Percentiles rank a stretch among this genome's conserved stretches.
Evolutionary conservation across 2,888 invertebrate species (phyloP).

Genomic region (Dynastes hyllus): DNA sequence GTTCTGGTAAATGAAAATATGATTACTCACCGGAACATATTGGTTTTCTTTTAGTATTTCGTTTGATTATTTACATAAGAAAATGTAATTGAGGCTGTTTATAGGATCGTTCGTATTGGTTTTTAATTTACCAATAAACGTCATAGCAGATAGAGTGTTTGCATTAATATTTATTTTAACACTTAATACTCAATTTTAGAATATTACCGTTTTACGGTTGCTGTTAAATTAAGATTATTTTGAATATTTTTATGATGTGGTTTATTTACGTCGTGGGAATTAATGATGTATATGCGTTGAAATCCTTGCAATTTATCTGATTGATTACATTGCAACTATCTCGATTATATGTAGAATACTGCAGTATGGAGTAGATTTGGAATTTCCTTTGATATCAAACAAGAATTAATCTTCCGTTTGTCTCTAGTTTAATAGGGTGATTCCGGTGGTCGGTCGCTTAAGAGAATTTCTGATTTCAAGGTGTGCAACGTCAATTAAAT

Average conservation of each 20-base stretch:
- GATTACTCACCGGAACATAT: too few species aligned
- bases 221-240: conserved; percentile 36
- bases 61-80: conserved; percentile 27
- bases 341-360: neutral
- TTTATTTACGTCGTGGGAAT: conserved; percentile 33
- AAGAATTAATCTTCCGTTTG: too few species aligned
- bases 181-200: conserved; percentile 22
- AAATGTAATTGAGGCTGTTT: conserved; percentile 14
- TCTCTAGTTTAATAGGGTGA: too few species aligned
- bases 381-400: too few species aligned
- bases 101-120: neutral
- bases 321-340: conserved; percentile 11
- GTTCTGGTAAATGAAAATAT: too few species aligned
- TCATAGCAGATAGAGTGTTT: neutral
- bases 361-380: too few species aligned
- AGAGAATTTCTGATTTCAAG: too few species aligned
- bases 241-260: conserved; percentile 37
- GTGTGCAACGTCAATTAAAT: too few species aligned
- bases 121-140: conserved; percentile 31
- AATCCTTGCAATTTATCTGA: conserved; percentile 37
- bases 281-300: conserved; percentile 28
- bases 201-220: conserved; percentile 33
- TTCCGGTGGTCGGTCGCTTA: too few species aligned
- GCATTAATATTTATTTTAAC: conserved; percentile 35
- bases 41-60: too few species aligned